Evolutionary conservation across 2,113 vertebrate genomes (phyloP).

Genomic region (Morone saxatilis): DNA sequence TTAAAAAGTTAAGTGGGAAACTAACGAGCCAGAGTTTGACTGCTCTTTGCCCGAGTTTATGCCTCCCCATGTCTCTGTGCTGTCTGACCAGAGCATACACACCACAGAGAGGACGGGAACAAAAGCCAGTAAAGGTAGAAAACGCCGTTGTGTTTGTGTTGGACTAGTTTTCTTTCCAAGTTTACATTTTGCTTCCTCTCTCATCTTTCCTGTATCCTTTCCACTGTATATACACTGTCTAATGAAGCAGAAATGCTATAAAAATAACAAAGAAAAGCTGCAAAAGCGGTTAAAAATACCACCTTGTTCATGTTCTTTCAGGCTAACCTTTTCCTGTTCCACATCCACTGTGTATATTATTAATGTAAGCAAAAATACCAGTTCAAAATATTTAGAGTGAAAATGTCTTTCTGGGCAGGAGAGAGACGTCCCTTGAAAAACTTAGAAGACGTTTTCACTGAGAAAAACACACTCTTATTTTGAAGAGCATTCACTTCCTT

Average conservation of each 20-base stretch:
- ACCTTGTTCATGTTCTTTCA: not conserved
- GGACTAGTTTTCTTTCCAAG: constrained; percentile 29
- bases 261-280: not conserved
- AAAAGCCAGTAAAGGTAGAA: constrained; percentile 5
- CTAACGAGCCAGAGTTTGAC: constrained; percentile 22
- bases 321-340: not conserved
- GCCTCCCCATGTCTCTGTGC: constrained; percentile 28
- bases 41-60: constrained; percentile 23
- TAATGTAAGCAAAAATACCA: not conserved
- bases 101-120: constrained; percentile 6
- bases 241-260: constrained; percentile 20
- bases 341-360: not conserved
- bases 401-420: not conserved
- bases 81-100: constrained; percentile 1
- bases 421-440: not conserved
- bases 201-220: constrained; percentile 22
- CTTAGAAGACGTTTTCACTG: not conserved
- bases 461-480: constrained; percentile 1
- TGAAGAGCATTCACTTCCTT: constrained; percentile 18
- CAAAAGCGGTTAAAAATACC: not conserved
- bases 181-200: constrained; percentile 31
- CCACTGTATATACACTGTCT: constrained; percentile 6
- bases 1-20: constrained; percentile 42
- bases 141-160: constrained; percentile 16
- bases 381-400: not conserved